phyloP scores from a whole-genome alignment of 2,888 invertebrate genomes.

The Phaonia tiefii region DNA sequence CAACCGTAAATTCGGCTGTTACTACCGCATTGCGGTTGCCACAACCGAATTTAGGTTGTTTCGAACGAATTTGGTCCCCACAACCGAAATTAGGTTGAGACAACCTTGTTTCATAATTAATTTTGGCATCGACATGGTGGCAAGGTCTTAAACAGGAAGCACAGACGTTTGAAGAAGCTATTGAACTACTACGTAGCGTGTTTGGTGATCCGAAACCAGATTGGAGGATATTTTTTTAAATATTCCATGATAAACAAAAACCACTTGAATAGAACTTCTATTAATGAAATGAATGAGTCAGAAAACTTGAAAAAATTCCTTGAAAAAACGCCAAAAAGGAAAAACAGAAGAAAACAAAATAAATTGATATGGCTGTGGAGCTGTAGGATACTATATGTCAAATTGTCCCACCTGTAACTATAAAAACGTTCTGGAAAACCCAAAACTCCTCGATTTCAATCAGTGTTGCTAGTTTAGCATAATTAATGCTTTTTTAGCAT shows the following conservation, averaged over 20 bases:
- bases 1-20: no score
- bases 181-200: slow-evolving; percentile 29
- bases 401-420: slow-evolving; percentile 48
- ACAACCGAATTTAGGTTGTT: no score
- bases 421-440: slow-evolving; percentile 25
- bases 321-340: no score
- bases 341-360: slow-evolving; percentile 23
- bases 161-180: slow-evolving; percentile 22
- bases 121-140: no score
- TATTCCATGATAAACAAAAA: slow-evolving; percentile 44
- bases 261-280: slow-evolving; percentile 35
- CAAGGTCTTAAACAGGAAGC: no score
- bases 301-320: no score
- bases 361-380: slow-evolving; percentile 52
- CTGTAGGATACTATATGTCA: slow-evolving; percentile 32
- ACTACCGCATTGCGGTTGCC: no score
- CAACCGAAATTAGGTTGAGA: no score
- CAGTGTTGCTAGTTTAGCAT: no score
- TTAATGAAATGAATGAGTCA: slow-evolving; percentile 12
- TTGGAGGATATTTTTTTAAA: slow-evolving; percentile 34
- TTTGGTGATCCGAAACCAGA: slow-evolving; percentile 42
- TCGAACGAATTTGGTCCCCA: no score
- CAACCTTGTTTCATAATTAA: no score
- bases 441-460: slow-evolving; percentile 36
- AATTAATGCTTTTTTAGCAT: no score